Percentiles rank a stretch among this genome's conserved stretches.
Conservation (phyloP, 2,888 invertebrate species). For the Trachelus iudaicus region DNA sequence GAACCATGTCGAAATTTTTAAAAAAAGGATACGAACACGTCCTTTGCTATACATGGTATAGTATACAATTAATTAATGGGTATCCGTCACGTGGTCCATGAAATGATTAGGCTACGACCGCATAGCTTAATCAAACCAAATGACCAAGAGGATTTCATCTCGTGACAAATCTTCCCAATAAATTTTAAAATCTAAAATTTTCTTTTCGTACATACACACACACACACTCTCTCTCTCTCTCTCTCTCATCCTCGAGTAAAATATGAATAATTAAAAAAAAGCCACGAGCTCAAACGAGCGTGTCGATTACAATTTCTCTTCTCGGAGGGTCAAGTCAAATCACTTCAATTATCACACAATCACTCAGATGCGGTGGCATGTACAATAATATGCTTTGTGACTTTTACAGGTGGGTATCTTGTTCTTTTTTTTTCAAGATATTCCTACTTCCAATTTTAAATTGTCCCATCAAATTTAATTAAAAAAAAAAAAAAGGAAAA, state of each 20-base stretch:
- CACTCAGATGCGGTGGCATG: conserved; percentile 58
- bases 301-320: conserved; percentile 1
- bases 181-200: no score
- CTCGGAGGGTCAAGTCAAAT: conserved; percentile 59
- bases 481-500: conserved; percentile 13
- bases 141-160: conserved; percentile 35
- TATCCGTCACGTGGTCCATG: conserved; percentile 29
- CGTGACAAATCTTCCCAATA: neutral
- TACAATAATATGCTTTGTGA: conserved; percentile 49
- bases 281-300: neutral
- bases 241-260: conserved; percentile 2
- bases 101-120: conserved; percentile 59
- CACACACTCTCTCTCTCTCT: neutral
- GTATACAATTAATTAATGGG: conserved; percentile 5
- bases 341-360: conserved; percentile 63
- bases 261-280: neutral
- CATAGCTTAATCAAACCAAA: conserved; percentile 58
- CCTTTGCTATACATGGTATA: neutral
- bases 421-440: neutral
- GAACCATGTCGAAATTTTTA: neutral
- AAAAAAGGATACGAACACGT: conserved; percentile 5
- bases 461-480: neutral
- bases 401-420: conserved; percentile 38
- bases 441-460: no score
- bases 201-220: no score